Conservation (phyloP, 2,113 vertebrate species). For the Bos indicus region DNA sequence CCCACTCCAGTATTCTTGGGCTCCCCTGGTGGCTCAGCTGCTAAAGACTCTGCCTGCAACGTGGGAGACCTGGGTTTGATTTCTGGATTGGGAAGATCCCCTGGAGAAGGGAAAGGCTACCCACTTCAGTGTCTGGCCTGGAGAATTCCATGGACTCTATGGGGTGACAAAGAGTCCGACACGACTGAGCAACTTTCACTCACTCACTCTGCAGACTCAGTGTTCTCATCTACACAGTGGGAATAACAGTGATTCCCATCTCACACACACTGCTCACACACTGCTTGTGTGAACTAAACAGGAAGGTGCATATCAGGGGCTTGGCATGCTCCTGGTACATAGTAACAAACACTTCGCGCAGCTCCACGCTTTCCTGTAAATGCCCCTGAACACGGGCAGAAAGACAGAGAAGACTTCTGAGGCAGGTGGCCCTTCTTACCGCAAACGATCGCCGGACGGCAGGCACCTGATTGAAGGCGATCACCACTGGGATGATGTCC, state of each 20-base stretch:
- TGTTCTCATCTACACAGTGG: not conserved
- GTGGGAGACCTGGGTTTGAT: not conserved
- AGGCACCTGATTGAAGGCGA: conserved; percentile 66
- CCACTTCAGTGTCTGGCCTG: not conserved
- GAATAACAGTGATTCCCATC: no score
- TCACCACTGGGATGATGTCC: conserved; percentile 62
- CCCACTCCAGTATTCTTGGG: no score
- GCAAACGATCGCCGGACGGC: conserved; percentile 54
- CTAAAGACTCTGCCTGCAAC: not conserved
- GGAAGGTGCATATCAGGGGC: no score
- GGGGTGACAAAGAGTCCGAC: not conserved
- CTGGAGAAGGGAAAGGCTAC: not conserved
- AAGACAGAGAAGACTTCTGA: not conserved
- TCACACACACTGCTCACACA: not conserved
- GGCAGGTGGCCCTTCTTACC: conserved; percentile 51
- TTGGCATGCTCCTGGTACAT: not conserved
- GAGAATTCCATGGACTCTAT: not conserved
- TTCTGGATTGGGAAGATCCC: not conserved
- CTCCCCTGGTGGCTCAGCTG: not conserved
- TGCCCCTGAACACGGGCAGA: not conserved
- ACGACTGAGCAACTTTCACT: not conserved
- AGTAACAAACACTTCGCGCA: not conserved
- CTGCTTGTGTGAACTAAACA: not conserved
- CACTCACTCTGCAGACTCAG: not conserved
- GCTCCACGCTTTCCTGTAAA: not conserved